Percentiles rank a stretch among this genome's conserved stretches.
Conservation (phyloP, 2,888 invertebrate species). For the Cremastinae sp. region DNA sequence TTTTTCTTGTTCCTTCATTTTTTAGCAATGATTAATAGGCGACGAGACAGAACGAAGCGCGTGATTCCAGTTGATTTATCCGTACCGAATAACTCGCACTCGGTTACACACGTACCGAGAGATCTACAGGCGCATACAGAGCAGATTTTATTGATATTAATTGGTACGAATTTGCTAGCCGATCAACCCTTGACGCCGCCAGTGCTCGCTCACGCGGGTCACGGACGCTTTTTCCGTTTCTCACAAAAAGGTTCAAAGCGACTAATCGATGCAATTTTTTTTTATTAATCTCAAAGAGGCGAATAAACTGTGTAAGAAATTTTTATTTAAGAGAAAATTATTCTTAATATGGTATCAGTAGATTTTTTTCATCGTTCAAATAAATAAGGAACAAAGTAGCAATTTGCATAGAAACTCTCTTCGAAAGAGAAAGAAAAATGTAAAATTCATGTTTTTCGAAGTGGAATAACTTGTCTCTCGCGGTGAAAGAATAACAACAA, state of each 20-base stretch:
- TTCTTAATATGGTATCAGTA: neutral
- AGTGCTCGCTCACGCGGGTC: conserved; percentile 35
- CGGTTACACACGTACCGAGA: conserved; percentile 35
- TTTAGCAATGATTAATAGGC: conserved; percentile 48
- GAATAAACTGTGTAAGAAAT: no score
- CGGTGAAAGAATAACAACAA: neutral
- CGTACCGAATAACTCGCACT: conserved; percentile 25
- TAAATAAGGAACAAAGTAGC: neutral
- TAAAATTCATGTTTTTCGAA: conserved; percentile 6
- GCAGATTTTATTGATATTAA: conserved; percentile 61
- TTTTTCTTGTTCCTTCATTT: neutral
- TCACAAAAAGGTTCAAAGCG: neutral
- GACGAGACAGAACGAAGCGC: conserved; percentile 57
- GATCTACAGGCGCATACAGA: conserved; percentile 30
- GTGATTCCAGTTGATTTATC: conserved; percentile 61
- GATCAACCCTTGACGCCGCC: conserved; percentile 43
- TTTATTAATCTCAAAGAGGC: conserved; percentile 1
- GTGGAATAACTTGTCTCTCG: neutral
- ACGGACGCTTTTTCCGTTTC: conserved; percentile 43
- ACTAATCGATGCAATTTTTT: neutral
- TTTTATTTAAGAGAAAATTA: neutral
- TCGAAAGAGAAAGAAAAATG: neutral
- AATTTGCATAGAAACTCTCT: conserved; percentile 29
- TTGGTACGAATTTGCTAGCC: conserved; percentile 63
- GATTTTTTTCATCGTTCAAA: neutral